These are phyloP conservation scores for Pachypeltis micranthus DNA, from an alignment of 1,140 invertebrate species.

Conservation along the genomic window DNA sequence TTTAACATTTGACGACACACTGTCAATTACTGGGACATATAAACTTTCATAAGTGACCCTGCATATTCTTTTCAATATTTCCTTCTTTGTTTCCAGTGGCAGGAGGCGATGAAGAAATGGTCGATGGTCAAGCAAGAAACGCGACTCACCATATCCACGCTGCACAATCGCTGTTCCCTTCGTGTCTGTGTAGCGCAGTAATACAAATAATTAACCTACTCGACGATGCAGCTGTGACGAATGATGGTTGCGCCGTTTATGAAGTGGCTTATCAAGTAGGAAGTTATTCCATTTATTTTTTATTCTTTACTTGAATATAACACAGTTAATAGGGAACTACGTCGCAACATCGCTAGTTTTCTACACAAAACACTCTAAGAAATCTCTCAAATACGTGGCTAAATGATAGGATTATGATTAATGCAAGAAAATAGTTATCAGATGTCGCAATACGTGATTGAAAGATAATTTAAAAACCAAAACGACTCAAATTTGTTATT, in stretches of 20 bases:
- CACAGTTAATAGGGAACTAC: neutral
- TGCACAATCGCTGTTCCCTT: conserved; percentile 91
- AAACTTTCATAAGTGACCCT: neutral
- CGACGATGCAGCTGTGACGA: conserved; percentile 89
- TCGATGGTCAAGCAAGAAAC: conserved; percentile 40
- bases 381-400: no score
- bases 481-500: no score
- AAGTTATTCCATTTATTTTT: neutral
- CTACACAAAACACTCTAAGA: neutral
- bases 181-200: conserved; percentile 86
- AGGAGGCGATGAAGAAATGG: conserved; percentile 30
- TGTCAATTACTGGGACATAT: neutral
- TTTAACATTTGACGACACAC: no score
- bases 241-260: conserved; percentile 84
- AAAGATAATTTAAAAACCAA: no score
- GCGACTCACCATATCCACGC: conserved; percentile 71
- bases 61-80: neutral
- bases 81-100: conserved; percentile 12
- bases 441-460: no score
- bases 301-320: neutral
- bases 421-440: no score
- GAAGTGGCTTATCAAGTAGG: conserved; percentile 75
- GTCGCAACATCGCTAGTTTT: no score
- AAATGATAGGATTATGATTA: no score
- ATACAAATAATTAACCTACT: conserved; percentile 88